A percentile compares a stretch with the other conserved stretches of the same genome.
These are phyloP conservation scores for Rhea pennata DNA, from an alignment of 2,113 vertebrate genomes.

Conservation along the genomic window DNA sequence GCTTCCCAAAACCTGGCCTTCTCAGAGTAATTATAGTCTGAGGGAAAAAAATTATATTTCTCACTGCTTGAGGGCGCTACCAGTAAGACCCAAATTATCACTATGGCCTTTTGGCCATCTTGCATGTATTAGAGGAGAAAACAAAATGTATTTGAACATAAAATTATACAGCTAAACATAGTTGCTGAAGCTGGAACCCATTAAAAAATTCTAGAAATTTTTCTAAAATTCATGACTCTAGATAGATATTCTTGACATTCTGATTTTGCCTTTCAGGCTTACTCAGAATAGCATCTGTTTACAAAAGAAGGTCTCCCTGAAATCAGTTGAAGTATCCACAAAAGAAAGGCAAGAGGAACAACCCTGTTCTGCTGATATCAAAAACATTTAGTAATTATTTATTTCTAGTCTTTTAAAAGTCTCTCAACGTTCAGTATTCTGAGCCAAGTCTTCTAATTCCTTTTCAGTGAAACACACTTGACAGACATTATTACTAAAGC, in stretches of 20 bases:
- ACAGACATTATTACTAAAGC: neutral
- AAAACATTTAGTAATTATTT: neutral
- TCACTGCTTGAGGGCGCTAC: neutral
- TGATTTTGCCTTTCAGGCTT: neutral
- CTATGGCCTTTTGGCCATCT: neutral
- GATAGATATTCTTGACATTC: neutral
- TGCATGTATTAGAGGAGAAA: neutral
- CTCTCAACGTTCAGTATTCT: neutral
- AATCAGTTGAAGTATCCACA: neutral
- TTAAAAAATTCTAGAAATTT: neutral
- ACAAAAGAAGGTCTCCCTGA: neutral
- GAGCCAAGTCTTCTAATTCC: neutral
- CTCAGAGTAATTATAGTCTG: neutral
- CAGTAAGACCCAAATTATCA: neutral
- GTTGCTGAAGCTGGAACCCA: neutral
- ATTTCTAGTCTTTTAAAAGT: neutral
- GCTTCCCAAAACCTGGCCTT: neutral
- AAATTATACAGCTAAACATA: neutral
- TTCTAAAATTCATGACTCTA: neutral
- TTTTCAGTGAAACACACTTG: neutral
- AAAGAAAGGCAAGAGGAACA: neutral
- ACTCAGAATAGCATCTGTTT: neutral
- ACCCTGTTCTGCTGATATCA: neutral
- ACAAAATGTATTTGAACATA: neutral
- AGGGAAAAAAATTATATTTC: neutral